Evolutionary conservation across 2,113 vertebrate species (phyloP).

Genomic region (Glaucidium brasilianum): DNA sequence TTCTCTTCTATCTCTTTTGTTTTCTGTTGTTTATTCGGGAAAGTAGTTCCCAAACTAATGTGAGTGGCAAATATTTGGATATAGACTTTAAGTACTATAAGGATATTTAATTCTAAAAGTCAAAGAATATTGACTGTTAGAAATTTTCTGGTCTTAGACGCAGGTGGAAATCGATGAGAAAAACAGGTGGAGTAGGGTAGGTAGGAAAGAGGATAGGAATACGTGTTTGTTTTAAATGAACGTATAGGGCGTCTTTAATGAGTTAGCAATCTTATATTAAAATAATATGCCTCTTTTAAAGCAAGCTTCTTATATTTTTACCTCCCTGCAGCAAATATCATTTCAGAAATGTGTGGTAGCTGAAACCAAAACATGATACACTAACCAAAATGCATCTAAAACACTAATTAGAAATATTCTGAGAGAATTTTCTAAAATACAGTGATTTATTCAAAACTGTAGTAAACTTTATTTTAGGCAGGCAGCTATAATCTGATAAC

Average conservation of each 20-base stretch:
- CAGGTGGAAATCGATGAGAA: neutral
- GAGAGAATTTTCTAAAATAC: neutral
- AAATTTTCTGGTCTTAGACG: neutral
- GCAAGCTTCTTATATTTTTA: neutral
- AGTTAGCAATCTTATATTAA: neutral
- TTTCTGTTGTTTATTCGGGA: neutral
- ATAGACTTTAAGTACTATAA: neutral
- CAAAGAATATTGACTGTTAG: neutral
- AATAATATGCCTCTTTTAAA: neutral
- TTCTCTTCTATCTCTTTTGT: neutral
- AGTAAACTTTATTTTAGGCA: neutral
- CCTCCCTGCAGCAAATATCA: neutral
- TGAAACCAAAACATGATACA: neutral
- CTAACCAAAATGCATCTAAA: neutral
- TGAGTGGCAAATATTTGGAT: neutral
- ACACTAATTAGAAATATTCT: neutral
- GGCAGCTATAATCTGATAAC: neutral
- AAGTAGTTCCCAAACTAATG: neutral
- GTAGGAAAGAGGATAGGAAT: fast-evolving
- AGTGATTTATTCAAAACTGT: neutral
- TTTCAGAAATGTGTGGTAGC: neutral
- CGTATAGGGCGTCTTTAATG: neutral
- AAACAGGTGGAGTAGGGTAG: neutral
- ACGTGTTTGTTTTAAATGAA: neutral
- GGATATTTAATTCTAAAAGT: neutral